Evolutionary conservation across 2,888 invertebrate species (phyloP).

Genomic region (Cryptocephalus primarius): DNA sequence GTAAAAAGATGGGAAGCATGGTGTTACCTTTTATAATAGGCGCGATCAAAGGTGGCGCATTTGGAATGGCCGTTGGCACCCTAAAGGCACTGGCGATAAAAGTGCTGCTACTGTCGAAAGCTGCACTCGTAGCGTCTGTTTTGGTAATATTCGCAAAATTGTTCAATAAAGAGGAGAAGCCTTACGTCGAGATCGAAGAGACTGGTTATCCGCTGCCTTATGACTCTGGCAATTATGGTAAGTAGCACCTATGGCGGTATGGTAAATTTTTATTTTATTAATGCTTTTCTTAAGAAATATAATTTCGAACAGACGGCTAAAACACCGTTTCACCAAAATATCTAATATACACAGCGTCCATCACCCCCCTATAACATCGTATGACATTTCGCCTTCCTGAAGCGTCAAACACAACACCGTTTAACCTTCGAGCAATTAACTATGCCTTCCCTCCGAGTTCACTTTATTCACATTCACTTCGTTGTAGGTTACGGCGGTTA

Average conservation of each 20-base stretch:
- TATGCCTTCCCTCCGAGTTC: no score
- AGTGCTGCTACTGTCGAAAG: slow-evolving; percentile 56
- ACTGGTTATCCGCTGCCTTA: slow-evolving; percentile 17
- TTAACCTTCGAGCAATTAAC: no score
- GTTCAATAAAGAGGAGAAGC: slow-evolving; percentile 15
- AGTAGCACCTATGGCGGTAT: no score
- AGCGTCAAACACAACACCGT: no score
- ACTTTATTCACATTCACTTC: no score
- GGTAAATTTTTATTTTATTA: no score
- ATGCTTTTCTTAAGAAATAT: no score
- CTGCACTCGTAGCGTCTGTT: slow-evolving; percentile 53
- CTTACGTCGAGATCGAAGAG: slow-evolving; percentile 36
- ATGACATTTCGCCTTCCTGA: no score
- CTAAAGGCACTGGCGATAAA: slow-evolving; percentile 43
- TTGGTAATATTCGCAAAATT: slow-evolving; percentile 36
- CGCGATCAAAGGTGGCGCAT: slow-evolving; percentile 51
- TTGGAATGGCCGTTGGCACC: slow-evolving; percentile 47
- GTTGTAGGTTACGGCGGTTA: slow-evolving; percentile 3
- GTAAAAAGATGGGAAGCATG: slow-evolving; percentile 46
- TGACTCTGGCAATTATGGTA: slow-evolving; percentile 3
- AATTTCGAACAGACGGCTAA: no score
- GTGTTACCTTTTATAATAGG: slow-evolving; percentile 57
- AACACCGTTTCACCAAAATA: no score
- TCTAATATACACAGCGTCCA: no score
- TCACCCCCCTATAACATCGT: no score